Conservation (phyloP, 2,113 vertebrate species). For the Ictidomys tridecemlineatus region DNA sequence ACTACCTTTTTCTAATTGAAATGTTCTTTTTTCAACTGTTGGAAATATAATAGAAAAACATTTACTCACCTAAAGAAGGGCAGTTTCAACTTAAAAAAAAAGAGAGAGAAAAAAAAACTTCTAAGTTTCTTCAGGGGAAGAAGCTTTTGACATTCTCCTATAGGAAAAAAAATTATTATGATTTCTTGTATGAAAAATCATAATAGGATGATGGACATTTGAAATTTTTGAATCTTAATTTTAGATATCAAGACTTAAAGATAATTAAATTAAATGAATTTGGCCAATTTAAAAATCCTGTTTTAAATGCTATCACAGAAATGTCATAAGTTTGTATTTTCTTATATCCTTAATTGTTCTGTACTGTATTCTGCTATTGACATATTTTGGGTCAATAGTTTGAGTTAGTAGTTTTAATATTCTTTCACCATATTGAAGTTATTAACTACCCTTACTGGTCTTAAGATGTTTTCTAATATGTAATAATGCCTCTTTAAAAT, state of each 20-base stretch:
- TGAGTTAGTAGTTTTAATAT: conserved; percentile 34
- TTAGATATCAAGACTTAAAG: conserved; percentile 44
- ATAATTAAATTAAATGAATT: conserved; percentile 56
- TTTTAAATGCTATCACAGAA: conserved; percentile 43
- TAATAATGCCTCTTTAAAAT: conserved; percentile 44
- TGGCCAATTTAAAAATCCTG: conserved; percentile 34
- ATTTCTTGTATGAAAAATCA: conserved; percentile 48
- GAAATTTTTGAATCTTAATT: conserved; percentile 50
- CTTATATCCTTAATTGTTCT: background rate
- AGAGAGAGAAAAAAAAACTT: background rate
- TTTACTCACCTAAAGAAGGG: conserved; percentile 73
- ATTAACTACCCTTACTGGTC: conserved; percentile 54
- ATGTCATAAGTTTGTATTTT: background rate
- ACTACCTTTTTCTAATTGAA: conserved; percentile 21
- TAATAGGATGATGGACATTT: conserved; percentile 22
- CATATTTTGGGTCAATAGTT: background rate
- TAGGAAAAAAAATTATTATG: background rate
- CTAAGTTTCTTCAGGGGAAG: conserved; percentile 37
- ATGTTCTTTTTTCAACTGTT: conserved; percentile 39
- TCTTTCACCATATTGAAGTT: conserved; percentile 35
- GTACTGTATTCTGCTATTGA: conserved; percentile 30
- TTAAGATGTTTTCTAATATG: conserved; percentile 52
- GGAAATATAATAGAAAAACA: conserved; percentile 52
- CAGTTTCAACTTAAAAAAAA: conserved; percentile 49
- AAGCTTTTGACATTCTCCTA: conserved; percentile 21